Evolutionary conservation across 2,888 invertebrate genomes (phyloP), one percentile per base, ranked within the genome.

Genomic region (Bruchidius siliquastri): DNA sequence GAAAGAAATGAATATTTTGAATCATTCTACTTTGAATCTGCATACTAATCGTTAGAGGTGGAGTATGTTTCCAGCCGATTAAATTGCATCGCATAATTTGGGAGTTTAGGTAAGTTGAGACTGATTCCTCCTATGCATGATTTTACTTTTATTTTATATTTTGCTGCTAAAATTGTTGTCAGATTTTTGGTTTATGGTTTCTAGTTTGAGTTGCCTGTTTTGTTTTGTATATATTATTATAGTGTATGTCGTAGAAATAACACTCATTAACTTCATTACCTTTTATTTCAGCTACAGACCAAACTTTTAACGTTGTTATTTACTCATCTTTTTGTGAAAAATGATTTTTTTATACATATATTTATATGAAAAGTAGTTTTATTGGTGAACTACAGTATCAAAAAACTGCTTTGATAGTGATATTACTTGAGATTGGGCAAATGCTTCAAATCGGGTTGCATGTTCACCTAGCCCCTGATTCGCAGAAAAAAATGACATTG

Each of bases 91-190:
- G 8, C 26, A 26, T 26, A 18, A 49, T 49, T 18, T 49, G 49
- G 18, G 13, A 49, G 18, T 26, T 71, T 76, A 78, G 83, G 83
- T 83, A 82, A 83, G 83, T 83, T 76, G 18, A 49, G 49, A 49
- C 49, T 49, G 49, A 49, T 4, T 13, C 18, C 18, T 49, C 49
- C 49, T 49, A 71, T 72, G 69, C 74, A 71, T 72, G 22, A 72
- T 49, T 13, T 49, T 8, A 49, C 13, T 49, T 49, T 49, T 49
- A 49, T 49, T 49, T 49, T 49, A 13, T 80, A 74, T 77, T 78
- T 73, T 79, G 81, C 79, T 82, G 81, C 79, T 81, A 79, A 83
- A 83, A 84, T 84, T 84, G 84, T 84, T 84, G 84, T 84, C 84
- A 84, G 84, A 82, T 82, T 82, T 82, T 77, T 83, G 78, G 72